phyloP scores from a whole-genome alignment of 2,888 invertebrate species.

The Amphiduros pacificus region DNA sequence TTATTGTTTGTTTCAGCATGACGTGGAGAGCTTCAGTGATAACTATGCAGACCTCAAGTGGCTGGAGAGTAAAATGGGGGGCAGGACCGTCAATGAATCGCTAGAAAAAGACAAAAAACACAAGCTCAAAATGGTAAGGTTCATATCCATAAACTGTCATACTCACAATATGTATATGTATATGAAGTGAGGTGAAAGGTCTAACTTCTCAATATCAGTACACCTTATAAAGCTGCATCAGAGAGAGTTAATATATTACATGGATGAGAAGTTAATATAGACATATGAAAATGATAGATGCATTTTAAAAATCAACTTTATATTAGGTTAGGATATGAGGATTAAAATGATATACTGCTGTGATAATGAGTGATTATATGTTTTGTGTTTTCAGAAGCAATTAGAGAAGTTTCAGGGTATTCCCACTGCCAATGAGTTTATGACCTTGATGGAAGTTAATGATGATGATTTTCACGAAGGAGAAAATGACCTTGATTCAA shows the following conservation, averaged over 20 bases:
- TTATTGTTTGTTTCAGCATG: conserved; percentile 54
- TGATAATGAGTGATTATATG: background rate
- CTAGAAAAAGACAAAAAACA: background rate
- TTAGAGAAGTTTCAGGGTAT: conserved; percentile 16
- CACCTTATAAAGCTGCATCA: too few relatives aligned
- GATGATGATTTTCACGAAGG: conserved; percentile 45
- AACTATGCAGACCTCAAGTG: conserved; percentile 76
- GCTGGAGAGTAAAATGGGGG: conserved; percentile 73
- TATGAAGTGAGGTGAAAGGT: too few relatives aligned
- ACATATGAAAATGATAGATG: too few relatives aligned
- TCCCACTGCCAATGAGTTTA: conserved; percentile 38
- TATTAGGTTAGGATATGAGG: too few relatives aligned
- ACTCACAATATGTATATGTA: too few relatives aligned
- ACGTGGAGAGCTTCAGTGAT: conserved; percentile 57
- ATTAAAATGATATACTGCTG: background rate
- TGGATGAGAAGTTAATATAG: too few relatives aligned
- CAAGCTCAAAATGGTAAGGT: background rate
- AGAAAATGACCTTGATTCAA: background rate
- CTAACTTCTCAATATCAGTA: too few relatives aligned
- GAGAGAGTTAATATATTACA: too few relatives aligned
- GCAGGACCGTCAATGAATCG: background rate
- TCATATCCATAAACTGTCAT: too few relatives aligned
- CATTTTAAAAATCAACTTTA: too few relatives aligned
- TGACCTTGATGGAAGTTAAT: conserved; percentile 62
- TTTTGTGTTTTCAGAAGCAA: conserved; percentile 10